phyloP scores from a whole-genome alignment of 2,797 vertebrate genomes.

The Urosaurus nigricauda region DNA sequence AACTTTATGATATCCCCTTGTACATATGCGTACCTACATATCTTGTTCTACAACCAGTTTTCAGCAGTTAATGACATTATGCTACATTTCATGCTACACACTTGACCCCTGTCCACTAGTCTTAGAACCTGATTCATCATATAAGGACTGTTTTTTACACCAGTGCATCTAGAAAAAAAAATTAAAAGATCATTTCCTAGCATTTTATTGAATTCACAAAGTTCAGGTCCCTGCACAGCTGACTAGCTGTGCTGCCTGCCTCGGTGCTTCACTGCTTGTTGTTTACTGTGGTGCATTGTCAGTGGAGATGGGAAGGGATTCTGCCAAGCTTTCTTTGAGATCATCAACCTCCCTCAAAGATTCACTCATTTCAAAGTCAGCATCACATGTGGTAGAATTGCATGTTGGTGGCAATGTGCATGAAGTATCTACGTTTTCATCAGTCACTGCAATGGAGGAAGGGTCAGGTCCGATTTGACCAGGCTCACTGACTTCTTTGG shows the following conservation, averaged over 20 bases:
- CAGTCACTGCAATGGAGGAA: conserved; percentile 20
- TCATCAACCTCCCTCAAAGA: conserved; percentile 75
- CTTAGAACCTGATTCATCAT: conserved; percentile 16
- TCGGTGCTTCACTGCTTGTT: conserved; percentile 24
- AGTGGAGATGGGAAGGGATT: conserved; percentile 72
- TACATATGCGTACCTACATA: not conserved
- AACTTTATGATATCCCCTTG: too few species aligned
- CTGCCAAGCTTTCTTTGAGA: conserved; percentile 78
- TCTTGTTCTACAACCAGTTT: conserved; percentile 40
- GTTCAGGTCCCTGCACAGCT: conserved; percentile 47
- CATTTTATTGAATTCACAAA: conserved; percentile 62
- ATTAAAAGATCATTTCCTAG: conserved; percentile 40
- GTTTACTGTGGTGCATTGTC: not conserved
- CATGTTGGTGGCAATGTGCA: conserved; percentile 35
- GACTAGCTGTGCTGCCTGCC: conserved; percentile 37
- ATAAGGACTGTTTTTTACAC: conserved; percentile 52
- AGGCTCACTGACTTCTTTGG: conserved; percentile 36
- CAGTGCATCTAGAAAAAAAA: conserved; percentile 44
- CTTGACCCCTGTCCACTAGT: not conserved
- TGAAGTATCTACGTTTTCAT: conserved; percentile 42
- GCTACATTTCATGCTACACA: conserved; percentile 5
- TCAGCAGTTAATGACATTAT: conserved; percentile 23
- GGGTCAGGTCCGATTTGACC: conserved; percentile 36
- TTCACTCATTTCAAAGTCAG: conserved; percentile 59
- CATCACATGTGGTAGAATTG: conserved; percentile 54